Evolutionary conservation across 2,113 vertebrate species (phyloP).

Genomic region (Tautogolabrus adspersus): DNA sequence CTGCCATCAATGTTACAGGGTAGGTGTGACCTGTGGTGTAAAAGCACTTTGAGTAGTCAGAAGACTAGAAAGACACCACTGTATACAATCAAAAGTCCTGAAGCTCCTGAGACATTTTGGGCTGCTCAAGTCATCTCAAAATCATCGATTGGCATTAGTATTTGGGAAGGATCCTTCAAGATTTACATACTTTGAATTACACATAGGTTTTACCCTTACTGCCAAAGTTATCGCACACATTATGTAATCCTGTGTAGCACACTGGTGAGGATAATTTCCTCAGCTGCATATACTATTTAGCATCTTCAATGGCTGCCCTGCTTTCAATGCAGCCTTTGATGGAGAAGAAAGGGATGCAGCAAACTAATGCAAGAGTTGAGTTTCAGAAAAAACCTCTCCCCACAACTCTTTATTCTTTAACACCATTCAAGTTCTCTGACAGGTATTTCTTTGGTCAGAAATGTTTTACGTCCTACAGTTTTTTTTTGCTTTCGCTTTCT

Average conservation of each 20-base stretch:
- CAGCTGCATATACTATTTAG: conserved; percentile 21
- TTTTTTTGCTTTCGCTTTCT: neutral
- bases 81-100: no score
- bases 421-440: neutral
- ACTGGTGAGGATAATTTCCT: conserved; percentile 1
- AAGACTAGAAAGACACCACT: no score
- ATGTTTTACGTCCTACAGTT: neutral
- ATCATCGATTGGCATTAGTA: no score
- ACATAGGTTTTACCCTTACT: neutral
- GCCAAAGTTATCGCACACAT: neutral
- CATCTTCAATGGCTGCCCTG: conserved; percentile 10
- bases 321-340: conserved; percentile 40
- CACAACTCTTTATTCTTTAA: neutral
- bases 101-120: no score
- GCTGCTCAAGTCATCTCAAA: no score
- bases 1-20: no score
- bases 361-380: conserved; percentile 4
- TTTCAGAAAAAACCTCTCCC: neutral
- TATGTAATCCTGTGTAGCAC: neutral
- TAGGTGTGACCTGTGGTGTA: no score
- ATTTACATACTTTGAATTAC: neutral
- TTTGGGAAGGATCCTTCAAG: no score
- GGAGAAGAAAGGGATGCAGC: conserved; percentile 1
- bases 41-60: no score
- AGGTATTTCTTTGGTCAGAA: conserved; percentile 1